Base-by-base conservation (phyloP, 2,888 invertebrate species). In the Allygus modestus region DNA sequence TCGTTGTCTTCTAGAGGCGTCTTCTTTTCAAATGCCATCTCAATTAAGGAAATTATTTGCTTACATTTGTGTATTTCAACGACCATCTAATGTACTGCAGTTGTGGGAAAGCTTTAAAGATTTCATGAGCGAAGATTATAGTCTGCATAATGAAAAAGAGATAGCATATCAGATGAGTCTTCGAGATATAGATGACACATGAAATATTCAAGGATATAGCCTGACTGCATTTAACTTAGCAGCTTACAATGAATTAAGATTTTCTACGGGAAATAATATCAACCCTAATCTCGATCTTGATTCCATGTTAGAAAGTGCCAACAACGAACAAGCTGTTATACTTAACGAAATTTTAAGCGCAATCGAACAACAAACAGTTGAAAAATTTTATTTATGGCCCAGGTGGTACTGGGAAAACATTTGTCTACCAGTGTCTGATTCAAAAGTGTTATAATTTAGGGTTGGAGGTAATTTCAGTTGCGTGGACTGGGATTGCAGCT, bases 401-500 rank as follows among this genome's bases (percentile, higher is more conserved):
- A 5, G 89, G 89, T 9, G 90, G 90, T 7, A 89, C 89, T 33
- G 90, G 90, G 90, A 90, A 90, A 86, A 90, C 89, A 0, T 90
- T 86, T 85, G 54, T 89, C 5, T 88, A 88, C 84, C 84, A 77
- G 26, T 69, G 82, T 9, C 37, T 88, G 12, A 69, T 79, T 37
- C 26, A 85, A 37, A 20, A 71, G n/a, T 71, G 75, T 2, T 58
- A 51, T 58, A 51, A 26, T 37, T 79, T 43, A 28, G 58, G 20
- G 23, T 46, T 85, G 17, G 65, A 73, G 12, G 87, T 86, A 0
- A 31, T 88, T 12, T 73, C 86, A 17, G 86, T 88, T 33, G 88
- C 88, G 5, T 87, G 85, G 33, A 88, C 87, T n/a, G 88, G 88
- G 51, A 88, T 88, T 54, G 88, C 88, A 69, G 87, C 88, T 11